Conservation (phyloP, 2,113 vertebrate genomes). For the Podarcis cretensis region DNA sequence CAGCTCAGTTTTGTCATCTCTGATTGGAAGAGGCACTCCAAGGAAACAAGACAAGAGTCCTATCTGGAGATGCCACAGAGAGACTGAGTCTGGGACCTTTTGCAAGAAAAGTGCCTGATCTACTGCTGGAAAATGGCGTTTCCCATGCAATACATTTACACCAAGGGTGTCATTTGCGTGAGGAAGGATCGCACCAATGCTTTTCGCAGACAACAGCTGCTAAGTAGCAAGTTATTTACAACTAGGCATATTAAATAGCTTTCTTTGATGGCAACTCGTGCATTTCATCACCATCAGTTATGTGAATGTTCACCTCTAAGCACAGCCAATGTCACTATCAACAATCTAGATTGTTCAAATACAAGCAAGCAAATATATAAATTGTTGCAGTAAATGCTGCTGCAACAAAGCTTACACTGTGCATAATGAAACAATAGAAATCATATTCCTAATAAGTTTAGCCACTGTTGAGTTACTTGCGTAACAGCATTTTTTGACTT, state of each 20-base stretch:
- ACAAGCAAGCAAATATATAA: slow-evolving; percentile 7
- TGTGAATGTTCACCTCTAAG: slow-evolving; percentile 22
- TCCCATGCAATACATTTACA: not conserved
- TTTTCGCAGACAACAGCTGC: not conserved
- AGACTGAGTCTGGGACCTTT: not conserved
- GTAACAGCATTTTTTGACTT: slow-evolving; percentile 21
- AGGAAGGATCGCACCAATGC: not conserved
- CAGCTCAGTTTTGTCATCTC: not conserved
- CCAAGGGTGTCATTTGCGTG: not conserved
- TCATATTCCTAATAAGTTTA: slow-evolving; percentile 53
- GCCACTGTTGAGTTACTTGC: slow-evolving; percentile 37
- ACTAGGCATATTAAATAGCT: not conserved
- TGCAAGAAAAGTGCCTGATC: not conserved
- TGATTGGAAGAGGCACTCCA: not conserved
- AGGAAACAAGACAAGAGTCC: not conserved
- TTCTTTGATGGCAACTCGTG: not conserved
- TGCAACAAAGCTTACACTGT: not conserved
- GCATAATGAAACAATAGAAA: slow-evolving; percentile 21
- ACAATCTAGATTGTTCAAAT: slow-evolving; percentile 13
- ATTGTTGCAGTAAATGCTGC: slow-evolving; percentile 1
- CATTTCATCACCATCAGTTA: not conserved
- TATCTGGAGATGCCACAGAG: not conserved
- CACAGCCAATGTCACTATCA: not conserved
- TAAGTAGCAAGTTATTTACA: not conserved
- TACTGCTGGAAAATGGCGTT: not conserved